Evolutionary conservation across 2,797 vertebrate genomes (phyloP), one percentile per base, ranked within the genome.

Genomic region (Lutra lutra): DNA sequence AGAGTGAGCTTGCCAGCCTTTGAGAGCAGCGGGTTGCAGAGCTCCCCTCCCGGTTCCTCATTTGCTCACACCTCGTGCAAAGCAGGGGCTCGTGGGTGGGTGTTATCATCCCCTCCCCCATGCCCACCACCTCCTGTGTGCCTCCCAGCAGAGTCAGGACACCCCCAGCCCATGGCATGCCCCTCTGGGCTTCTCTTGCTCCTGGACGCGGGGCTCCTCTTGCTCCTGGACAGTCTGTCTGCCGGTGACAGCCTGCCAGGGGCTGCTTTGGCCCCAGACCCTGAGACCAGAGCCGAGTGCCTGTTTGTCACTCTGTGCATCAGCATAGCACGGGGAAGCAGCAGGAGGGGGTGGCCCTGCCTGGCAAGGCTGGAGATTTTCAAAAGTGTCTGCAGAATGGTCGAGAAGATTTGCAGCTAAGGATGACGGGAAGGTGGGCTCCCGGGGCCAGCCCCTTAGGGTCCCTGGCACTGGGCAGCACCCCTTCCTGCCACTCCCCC

Each of bases 11-110:
- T 46, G 32, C 92, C 68, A 21, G 62, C 58, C 32, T 83, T 38
- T 77, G 82, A 91, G 72, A 96, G 4, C 8, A 3, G 70, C 87
- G 5, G 7, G 7, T 23, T n/a, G 82, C 94, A 96, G n/a, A 9
- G 10, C 0, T 0, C 20, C 9, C 27, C 15, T 72, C 64, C 43
- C 0, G 0, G n/a, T n/a, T 86, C 90, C 60, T 83, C 13, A 5
- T 90, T 79, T 73, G 51, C 84, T 88, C 43, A n/a, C 23, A 48
- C 46, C 66, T 85, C 23, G 0, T 12, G 48, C 27, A 13, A n/a
- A 0, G 2, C 20, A 12, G 84, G 80, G 75, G 27, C 17, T 43
- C 25, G 3, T 38, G 40, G 54, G 10, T 54, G 29, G 46, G 70
- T 58, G 85, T n/a, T 20, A 51, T 54, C 3, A 0, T 5, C 85